A percentile compares a stretch with the other conserved stretches of the same genome.
Conservation (phyloP, 1,140 invertebrate genomes). For the Platorchestia sp. region DNA sequence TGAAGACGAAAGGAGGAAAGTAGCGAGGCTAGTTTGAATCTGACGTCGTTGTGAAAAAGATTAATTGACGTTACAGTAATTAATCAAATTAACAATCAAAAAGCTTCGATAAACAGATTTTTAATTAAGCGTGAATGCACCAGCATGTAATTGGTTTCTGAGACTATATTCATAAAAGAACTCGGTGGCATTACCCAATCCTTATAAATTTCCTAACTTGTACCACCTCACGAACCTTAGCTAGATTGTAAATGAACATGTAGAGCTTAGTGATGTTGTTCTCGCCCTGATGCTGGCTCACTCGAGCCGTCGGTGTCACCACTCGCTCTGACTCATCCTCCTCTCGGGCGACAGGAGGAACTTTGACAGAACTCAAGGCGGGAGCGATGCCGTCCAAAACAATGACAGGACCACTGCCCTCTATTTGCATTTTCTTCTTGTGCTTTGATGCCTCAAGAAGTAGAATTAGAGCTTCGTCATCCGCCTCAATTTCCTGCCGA, state of each 20-base stretch:
- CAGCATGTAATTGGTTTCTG: too few species aligned
- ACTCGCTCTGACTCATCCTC: not conserved
- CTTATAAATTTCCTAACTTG: not conserved
- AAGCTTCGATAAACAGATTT: not conserved
- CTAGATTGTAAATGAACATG: conserved; percentile 21
- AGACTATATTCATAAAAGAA: too few species aligned
- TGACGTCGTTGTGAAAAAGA: not conserved
- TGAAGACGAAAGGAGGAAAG: not conserved
- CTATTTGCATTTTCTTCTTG: conserved; percentile 26
- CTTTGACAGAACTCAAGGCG: not conserved
- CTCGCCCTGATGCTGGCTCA: not conserved
- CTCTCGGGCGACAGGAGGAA: not conserved
- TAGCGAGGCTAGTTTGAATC: not conserved
- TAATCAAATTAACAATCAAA: not conserved
- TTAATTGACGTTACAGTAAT: not conserved
- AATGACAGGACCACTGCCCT: not conserved
- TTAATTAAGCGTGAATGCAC: not conserved
- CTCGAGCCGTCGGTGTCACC: not conserved
- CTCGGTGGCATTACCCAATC: not conserved
- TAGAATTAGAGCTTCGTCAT: not conserved
- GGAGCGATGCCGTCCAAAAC: conserved; percentile 4
- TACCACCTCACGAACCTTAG: not conserved
- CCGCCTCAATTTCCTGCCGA: not conserved
- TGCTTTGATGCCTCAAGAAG: conserved; percentile 32
- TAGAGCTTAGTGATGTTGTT: conserved; percentile 4